phyloP scores from a whole-genome alignment of 1,140 invertebrate genomes.

The Zaprionus ornatus region DNA sequence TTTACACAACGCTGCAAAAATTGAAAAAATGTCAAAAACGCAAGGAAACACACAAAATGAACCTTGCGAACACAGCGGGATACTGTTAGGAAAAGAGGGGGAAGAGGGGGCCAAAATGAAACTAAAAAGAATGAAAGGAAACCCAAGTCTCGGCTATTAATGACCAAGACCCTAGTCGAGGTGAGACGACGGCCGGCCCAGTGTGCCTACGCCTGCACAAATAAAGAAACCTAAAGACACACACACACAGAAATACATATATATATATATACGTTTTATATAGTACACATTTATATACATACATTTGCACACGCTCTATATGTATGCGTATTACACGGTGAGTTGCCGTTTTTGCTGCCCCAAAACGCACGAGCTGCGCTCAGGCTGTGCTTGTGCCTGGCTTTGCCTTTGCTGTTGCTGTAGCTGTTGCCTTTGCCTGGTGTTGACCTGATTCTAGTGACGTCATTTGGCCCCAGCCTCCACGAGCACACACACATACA shows the following conservation, averaged over 20 bases:
- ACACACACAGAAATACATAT: neutral
- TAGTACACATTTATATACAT: neutral
- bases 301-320: conserved; percentile 5
- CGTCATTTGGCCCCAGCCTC: conserved; percentile 59
- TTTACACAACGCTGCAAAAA: conserved; percentile 67
- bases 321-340: conserved; percentile 54
- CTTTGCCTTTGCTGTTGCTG: neutral
- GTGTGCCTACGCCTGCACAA: conserved; percentile 3
- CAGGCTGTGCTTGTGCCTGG: neutral
- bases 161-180: conserved; percentile 44
- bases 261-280: neutral
- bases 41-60: conserved; percentile 55
- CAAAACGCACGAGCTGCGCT: conserved; percentile 45
- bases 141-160: conserved; percentile 34
- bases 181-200: conserved; percentile 24
- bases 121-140: conserved; percentile 18
- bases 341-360: conserved; percentile 72
- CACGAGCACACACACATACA: conserved; percentile 2
- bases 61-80: conserved; percentile 46
- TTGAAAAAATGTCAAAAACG: conserved; percentile 77
- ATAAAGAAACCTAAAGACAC: conserved; percentile 13
- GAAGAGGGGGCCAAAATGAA: neutral
- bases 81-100: neutral
- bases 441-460: conserved; percentile 75
- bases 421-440: conserved; percentile 7